Base-by-base conservation (phyloP, 1,140 invertebrate genomes). In the Monomorium pharaonis region DNA sequence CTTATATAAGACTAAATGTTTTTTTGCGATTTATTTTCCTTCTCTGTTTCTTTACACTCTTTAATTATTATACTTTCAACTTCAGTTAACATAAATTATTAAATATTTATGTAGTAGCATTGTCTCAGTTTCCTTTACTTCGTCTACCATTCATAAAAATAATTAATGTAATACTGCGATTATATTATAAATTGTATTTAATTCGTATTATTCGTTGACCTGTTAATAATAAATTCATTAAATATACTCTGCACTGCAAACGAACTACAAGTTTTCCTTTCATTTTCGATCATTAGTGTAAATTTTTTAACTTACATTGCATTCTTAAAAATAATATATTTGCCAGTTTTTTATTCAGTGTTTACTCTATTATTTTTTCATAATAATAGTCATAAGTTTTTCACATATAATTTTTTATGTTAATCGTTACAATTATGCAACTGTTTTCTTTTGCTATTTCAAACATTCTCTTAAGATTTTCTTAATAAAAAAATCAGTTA, bases 261-360 rank as follows among this genome's bases (percentile, higher is more conserved):
- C 24, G 24, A 3, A 69, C 65, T 69, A n/a, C 21, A 10, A 7
- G 6, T 14, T 70, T 49, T 27, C 10, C 16, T 33, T 33, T 47
- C 44, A 51, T 33, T 72, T 18, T 3, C 18, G 27, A 69, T 14
- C 42, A 72, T 4, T 2, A 10, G 3, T n/a, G 24, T 10, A 27
- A n/a, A 33, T 54, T 51, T 51, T 27, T 51, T 63, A 37, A 63
- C 16, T 63, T 37, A 18, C 30, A 33, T 63, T 63, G 9, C 30
- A 63, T n/a, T 37, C 9, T 72, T 51, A 72, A 72, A 72, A 51
- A 21, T 51, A 30, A 30, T 58, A 47, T 70, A 37, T 63, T 37
- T 0, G 30, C 30, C 1, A n/a, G 33, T 12, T 54, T 33, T 54
- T 21, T 18, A 30, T 74, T 54, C 27, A 16, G 10, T 10, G 30